phyloP scores from a whole-genome alignment of 2,113 vertebrate genomes.

The Phylloscopus trochiloides region DNA sequence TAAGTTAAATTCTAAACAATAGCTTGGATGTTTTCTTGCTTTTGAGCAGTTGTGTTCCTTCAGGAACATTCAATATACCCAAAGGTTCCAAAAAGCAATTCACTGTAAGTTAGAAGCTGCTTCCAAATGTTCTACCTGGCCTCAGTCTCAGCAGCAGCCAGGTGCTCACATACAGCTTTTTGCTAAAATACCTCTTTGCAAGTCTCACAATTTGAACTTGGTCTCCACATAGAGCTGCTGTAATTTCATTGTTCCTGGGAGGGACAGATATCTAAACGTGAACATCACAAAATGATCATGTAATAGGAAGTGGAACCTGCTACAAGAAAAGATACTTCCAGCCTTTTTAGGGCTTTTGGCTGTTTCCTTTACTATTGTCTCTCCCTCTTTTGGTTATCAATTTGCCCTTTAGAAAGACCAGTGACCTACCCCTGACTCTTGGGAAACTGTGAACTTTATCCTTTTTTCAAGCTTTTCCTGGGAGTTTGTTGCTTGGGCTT shows the following conservation, averaged over 20 bases:
- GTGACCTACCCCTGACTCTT: background rate
- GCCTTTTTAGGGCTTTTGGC: background rate
- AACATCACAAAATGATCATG: conserved; percentile 8
- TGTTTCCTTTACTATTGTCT: background rate
- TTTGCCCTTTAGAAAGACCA: background rate
- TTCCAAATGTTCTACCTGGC: conserved; percentile 10
- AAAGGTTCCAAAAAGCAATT: background rate
- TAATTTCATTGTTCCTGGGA: background rate
- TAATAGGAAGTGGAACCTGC: background rate
- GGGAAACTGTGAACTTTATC: background rate
- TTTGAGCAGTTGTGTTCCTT: background rate
- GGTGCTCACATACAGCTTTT: background rate
- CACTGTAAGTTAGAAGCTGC: background rate
- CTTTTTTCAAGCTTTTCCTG: background rate
- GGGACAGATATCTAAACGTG: background rate
- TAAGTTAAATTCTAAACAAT: background rate
- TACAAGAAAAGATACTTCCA: background rate
- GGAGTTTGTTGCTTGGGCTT: background rate
- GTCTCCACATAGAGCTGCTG: background rate
- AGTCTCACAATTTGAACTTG: background rate
- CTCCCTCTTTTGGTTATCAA: background rate
- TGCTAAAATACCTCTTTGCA: background rate
- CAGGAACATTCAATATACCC: background rate
- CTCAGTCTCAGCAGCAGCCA: conserved; percentile 9
- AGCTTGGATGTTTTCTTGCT: background rate